A percentile compares a stretch with the other conserved stretches of the same genome.
Evolutionary conservation across 1,140 invertebrate species (phyloP).

Genomic region (Diabrotica undecimpunctata): DNA sequence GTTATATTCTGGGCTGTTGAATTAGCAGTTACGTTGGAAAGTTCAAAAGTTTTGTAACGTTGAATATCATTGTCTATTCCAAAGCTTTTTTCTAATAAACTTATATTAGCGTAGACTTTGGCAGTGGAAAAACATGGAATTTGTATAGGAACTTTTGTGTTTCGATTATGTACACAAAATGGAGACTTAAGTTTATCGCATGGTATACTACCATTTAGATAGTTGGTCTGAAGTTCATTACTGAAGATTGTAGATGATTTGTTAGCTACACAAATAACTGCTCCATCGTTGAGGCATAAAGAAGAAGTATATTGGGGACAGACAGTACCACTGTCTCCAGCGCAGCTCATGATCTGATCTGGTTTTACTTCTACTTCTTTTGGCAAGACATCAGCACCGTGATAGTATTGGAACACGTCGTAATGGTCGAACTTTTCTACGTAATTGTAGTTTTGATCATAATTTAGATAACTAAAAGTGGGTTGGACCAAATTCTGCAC

Average conservation of each 20-base stretch:
- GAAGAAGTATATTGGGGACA: conserved; percentile 24
- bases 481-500: conserved; percentile 20
- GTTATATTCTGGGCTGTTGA: background rate
- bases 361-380: conserved; percentile 15
- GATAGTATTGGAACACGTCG: conserved; percentile 25
- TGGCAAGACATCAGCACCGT: conserved; percentile 19
- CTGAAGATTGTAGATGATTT: conserved; percentile 15
- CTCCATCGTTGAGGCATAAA: conserved; percentile 24
- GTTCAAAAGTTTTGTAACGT: background rate
- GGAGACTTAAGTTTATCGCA: conserved; percentile 20
- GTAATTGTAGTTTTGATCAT: conserved; percentile 18
- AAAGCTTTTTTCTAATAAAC: background rate
- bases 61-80: background rate
- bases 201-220: conserved; percentile 12
- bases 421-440: conserved; percentile 26
- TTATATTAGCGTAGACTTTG: conserved; percentile 21
- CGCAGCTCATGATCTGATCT: conserved; percentile 20
- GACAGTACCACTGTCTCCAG: conserved; percentile 18
- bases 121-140: conserved; percentile 25
- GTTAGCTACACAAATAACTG: conserved; percentile 26
- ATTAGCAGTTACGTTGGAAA: background rate
- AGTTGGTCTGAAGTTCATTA: conserved; percentile 18
- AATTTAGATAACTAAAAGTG: conserved; percentile 20
- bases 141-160: conserved; percentile 12
- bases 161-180: conserved; percentile 11